Evolutionary conservation across 2,113 vertebrate genomes (phyloP).

Genomic region (Pelvicachromis taeniatus): DNA sequence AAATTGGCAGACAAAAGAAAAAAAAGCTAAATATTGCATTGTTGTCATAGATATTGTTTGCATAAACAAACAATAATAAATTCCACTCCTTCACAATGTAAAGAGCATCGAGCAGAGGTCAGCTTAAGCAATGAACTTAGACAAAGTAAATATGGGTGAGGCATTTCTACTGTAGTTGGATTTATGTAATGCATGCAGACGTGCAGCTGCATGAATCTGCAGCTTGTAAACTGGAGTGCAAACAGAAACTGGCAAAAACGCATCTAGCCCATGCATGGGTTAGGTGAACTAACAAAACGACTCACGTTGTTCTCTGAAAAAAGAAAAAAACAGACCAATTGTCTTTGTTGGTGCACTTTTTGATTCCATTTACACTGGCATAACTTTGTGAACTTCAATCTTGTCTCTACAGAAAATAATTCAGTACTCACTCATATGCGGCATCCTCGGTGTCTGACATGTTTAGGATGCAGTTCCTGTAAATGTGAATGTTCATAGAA

Average conservation of each 20-base stretch:
- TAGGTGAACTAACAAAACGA: not conserved
- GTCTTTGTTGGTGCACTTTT: not conserved
- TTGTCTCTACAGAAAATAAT: not conserved
- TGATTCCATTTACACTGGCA: not conserved
- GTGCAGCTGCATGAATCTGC: not conserved
- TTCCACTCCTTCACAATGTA: not conserved
- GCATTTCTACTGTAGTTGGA: not conserved
- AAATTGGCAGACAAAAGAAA: conserved; percentile 17
- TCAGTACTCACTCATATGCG: conserved; percentile 82
- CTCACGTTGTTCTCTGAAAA: conserved; percentile 85
- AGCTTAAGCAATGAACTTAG: not conserved
- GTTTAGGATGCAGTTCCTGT: conserved; percentile 44
- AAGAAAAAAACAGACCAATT: not conserved
- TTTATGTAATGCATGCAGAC: not conserved
- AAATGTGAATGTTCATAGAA: not conserved
- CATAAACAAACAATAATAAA: conserved; percentile 5
- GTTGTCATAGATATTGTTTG: conserved; percentile 1
- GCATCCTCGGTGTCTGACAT: conserved; percentile 87
- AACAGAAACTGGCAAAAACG: not conserved
- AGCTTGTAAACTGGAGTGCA: not conserved
- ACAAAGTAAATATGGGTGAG: not conserved
- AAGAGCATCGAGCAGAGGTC: not conserved
- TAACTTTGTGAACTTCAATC: not conserved
- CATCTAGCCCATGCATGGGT: not conserved
- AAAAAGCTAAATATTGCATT: not conserved